Conservation (phyloP, 2,797 vertebrate species). For the Perodicticus potto region DNA sequence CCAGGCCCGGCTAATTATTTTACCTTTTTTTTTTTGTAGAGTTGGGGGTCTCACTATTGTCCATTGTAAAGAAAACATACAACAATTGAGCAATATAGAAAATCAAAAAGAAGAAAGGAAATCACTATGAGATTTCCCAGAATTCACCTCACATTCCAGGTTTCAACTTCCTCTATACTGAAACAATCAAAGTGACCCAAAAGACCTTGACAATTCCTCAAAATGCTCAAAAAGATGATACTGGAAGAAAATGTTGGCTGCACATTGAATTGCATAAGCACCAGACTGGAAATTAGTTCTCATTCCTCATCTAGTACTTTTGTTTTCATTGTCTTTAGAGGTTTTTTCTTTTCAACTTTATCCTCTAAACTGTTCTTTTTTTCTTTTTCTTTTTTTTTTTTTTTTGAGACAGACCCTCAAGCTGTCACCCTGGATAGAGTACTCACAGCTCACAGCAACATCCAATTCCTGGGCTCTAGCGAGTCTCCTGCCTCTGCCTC, state of each 20-base stretch:
- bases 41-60: no score
- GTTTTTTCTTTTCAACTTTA: background rate
- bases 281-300: background rate
- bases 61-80: background rate
- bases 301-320: fast-evolving
- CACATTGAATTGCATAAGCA: background rate
- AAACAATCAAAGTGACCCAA: background rate
- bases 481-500: no score
- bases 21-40: no score
- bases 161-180: background rate
- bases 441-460: no score
- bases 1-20: no score
- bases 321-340: background rate
- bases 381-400: no score
- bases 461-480: no score
- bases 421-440: no score
- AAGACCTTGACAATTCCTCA: background rate
- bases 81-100: background rate
- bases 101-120: background rate
- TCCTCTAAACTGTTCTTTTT: background rate
- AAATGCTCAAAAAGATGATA: background rate
- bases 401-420: no score
- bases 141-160: background rate
- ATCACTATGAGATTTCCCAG: background rate
- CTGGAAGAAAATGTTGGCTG: background rate